These are phyloP conservation scores for Poeciliopsis turneri DNA, from an alignment of 2,797 vertebrate species.

Conservation along the genomic window DNA sequence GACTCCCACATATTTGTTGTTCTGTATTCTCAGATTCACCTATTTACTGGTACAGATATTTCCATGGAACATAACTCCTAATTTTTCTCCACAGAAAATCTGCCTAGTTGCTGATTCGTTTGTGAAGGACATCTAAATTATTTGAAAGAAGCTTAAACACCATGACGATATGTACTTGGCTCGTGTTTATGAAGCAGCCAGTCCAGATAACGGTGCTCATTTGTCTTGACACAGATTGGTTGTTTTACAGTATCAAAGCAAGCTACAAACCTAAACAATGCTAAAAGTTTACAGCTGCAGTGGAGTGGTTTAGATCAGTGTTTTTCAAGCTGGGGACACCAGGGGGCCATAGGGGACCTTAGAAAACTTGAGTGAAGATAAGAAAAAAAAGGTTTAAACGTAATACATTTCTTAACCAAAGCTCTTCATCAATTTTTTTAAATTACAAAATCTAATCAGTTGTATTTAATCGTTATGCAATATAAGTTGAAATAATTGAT, in stretches of 20 bases:
- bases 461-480: too few species aligned
- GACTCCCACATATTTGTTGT: neutral
- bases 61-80: neutral
- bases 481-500: neutral
- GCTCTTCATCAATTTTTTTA: too few species aligned
- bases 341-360: too few species aligned
- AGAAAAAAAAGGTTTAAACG: too few species aligned
- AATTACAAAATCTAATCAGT: too few species aligned
- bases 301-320: too few species aligned
- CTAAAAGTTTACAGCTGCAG: too few species aligned
- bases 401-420: too few species aligned
- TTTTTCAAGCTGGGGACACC: too few species aligned
- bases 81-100: neutral
- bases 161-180: neutral
- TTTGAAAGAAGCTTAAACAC: neutral
- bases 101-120: too few species aligned
- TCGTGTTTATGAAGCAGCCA: neutral
- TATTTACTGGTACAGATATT: neutral
- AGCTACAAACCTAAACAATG: too few species aligned
- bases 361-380: too few species aligned
- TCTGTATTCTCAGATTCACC: neutral
- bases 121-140: neutral
- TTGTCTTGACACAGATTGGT: neutral
- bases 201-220: neutral
- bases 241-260: neutral